Evolutionary conservation across 2,888 invertebrate species (phyloP).

Genomic region (Onchidella celtica): DNA sequence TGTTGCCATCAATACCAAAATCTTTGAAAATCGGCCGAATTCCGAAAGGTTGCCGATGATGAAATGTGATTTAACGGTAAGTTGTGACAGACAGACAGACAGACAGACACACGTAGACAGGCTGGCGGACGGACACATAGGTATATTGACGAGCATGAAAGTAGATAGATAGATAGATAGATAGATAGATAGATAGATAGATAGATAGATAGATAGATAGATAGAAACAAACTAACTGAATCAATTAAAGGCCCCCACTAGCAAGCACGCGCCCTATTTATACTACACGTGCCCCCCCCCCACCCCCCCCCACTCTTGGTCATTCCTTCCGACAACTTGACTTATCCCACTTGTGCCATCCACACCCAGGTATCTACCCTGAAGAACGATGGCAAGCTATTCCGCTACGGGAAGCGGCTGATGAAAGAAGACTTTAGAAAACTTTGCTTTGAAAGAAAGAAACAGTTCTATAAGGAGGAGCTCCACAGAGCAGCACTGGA

Average conservation of each 20-base stretch:
- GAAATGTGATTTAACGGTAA: conserved; percentile 34
- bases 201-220: no score
- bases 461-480: not conserved
- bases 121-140: no score
- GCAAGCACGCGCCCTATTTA: no score
- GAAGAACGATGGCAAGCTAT: conserved; percentile 34
- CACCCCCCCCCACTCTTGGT: not conserved
- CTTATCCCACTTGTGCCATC: not conserved
- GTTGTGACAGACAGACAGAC: no score
- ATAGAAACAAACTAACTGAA: no score
- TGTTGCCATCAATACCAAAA: conserved; percentile 30
- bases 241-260: no score
- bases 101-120: no score
- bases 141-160: no score
- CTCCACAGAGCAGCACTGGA: not conserved
- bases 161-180: no score
- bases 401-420: conserved; percentile 30
- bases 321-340: not conserved
- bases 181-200: no score
- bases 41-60: conserved; percentile 39
- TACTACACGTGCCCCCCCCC: no score
- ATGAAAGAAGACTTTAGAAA: conserved; percentile 39
- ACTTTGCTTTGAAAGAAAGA: not conserved
- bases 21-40: conserved; percentile 35
- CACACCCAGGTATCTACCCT: conserved; percentile 15